Evolutionary conservation across 2,888 invertebrate genomes (phyloP).

Genomic region (Caenorhabditis wallacei): DNA sequence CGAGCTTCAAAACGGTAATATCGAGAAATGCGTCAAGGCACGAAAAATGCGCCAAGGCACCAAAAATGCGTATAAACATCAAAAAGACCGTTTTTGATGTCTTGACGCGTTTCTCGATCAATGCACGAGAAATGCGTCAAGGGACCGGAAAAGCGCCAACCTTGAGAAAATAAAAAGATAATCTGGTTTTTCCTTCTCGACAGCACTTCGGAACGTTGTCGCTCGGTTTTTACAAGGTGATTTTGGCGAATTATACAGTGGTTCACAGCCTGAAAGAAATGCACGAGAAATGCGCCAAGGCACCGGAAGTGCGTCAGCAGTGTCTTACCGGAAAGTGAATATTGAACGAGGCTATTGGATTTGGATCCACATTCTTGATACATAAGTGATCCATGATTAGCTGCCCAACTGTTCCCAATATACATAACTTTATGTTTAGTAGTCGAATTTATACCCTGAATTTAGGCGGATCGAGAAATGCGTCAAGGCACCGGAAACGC

Average conservation of each 20-base stretch:
- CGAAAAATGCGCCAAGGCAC: neutral
- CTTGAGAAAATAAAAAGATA: neutral
- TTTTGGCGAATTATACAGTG: neutral
- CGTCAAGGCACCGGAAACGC: conserved; percentile 12
- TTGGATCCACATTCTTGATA: conserved; percentile 16
- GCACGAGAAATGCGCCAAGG: neutral
- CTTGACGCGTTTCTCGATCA: neutral
- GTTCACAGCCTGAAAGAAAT: neutral
- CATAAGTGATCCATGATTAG: conserved; percentile 18
- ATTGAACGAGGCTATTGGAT: neutral
- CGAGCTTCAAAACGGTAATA: neutral
- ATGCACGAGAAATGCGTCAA: neutral
- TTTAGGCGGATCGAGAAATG: neutral
- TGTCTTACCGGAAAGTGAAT: neutral
- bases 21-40: neutral
- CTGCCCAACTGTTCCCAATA: conserved; percentile 29
- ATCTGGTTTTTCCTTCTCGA: neutral
- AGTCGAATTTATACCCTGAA: neutral
- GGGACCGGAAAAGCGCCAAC: conserved; percentile 10
- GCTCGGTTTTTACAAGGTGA: too few species aligned
- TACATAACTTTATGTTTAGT: neutral
- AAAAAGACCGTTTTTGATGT: too few species aligned
- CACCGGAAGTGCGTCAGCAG: too few species aligned
- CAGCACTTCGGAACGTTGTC: neutral
- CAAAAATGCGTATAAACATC: conserved; percentile 12